Conservation (phyloP, 2,797 vertebrate genomes). For the Myiotriccus ornatus region DNA sequence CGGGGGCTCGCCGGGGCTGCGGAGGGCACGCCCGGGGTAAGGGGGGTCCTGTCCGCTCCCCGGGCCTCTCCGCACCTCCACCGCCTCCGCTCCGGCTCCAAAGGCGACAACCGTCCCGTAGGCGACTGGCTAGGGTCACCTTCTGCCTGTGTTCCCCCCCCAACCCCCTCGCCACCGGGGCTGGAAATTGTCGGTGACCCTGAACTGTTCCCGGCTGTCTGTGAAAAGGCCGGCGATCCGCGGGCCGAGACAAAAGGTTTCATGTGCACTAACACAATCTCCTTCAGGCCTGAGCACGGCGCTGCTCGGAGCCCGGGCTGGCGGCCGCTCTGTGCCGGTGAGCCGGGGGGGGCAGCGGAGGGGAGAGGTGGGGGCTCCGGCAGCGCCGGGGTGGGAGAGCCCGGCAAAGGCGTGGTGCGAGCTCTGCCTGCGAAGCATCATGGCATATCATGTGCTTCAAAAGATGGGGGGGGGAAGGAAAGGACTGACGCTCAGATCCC, state of each 20-base stretch:
- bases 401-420: neutral
- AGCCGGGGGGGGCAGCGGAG: neutral
- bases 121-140: neutral
- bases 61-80: neutral
- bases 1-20: neutral
- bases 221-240: conserved; percentile 10
- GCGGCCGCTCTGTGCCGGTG: neutral
- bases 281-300: conserved; percentile 5
- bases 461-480: neutral
- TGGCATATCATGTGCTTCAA: neutral
- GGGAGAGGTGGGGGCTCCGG: neutral
- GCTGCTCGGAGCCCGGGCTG: neutral
- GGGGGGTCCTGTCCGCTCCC: neutral
- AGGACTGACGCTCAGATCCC: neutral
- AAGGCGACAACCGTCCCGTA: neutral
- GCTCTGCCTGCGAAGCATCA: neutral
- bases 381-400: neutral
- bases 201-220: conserved; percentile 9
- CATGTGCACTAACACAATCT: conserved; percentile 18
- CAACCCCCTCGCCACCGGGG: neutral
- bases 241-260: conserved; percentile 69
- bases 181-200: conserved; percentile 52
- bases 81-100: neutral
- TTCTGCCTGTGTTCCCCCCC: neutral
- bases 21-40: neutral